Evolutionary conservation across 2,113 vertebrate genomes (phyloP).

Genomic region (Ophiodon elongatus): DNA sequence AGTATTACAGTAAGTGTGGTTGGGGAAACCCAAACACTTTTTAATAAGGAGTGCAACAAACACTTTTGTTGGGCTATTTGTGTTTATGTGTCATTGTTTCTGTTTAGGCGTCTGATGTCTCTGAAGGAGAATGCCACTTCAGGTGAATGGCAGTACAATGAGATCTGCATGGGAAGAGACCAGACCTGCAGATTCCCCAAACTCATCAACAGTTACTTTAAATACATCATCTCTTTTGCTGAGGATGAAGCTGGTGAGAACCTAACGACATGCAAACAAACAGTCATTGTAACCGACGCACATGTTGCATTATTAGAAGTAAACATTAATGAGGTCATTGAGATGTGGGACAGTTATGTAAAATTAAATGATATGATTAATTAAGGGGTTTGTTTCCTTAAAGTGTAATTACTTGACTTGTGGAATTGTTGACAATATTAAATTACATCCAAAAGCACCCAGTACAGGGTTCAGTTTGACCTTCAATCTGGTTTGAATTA

Average conservation of each 20-base stretch:
- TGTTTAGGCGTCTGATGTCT: slow-evolving; percentile 86
- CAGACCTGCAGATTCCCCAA: slow-evolving; percentile 86
- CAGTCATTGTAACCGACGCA: background rate
- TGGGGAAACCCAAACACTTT: background rate
- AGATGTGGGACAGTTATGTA: background rate
- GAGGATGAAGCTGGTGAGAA: slow-evolving; percentile 88
- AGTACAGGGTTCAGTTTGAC: background rate
- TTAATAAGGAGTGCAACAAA: background rate
- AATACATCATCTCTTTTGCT: slow-evolving; percentile 89
- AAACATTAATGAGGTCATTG: background rate
- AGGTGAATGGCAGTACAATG: slow-evolving; percentile 84
- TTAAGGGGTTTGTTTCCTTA: background rate
- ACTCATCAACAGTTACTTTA: slow-evolving; percentile 87
- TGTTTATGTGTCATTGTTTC: slow-evolving; percentile 17
- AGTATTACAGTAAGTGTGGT: too few relatives aligned
- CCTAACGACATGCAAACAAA: background rate
- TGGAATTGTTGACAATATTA: background rate
- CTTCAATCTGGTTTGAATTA: slow-evolving; percentile 33
- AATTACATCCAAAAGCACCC: background rate
- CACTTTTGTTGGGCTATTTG: background rate
- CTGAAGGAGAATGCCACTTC: slow-evolving; percentile 80
- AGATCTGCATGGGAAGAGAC: slow-evolving; percentile 86
- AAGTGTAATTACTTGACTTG: background rate
- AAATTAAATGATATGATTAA: background rate
- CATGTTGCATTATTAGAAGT: background rate